phyloP scores from a whole-genome alignment of 2,113 vertebrate species.

The Ochotona curzoniae region DNA sequence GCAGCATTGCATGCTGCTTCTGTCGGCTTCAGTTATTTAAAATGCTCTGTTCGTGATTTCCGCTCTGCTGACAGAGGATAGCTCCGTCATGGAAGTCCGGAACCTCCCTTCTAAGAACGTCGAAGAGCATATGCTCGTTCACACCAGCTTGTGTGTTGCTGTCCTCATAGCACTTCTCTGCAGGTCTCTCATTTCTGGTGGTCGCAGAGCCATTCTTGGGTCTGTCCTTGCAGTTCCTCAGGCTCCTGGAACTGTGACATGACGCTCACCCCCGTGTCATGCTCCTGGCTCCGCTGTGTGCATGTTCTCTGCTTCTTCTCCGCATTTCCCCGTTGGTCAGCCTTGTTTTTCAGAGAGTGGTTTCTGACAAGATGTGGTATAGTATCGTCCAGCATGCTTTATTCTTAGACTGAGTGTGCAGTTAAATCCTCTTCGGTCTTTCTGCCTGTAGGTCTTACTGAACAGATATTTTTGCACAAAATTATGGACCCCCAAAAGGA shows the following conservation, averaged over 20 bases:
- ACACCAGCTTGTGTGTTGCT: neutral
- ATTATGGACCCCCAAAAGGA: neutral
- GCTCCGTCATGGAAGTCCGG: neutral
- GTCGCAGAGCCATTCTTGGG: neutral
- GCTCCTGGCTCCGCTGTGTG: neutral
- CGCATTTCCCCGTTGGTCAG: neutral
- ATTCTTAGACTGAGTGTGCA: neutral
- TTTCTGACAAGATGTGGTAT: neutral
- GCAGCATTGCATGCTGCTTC: neutral
- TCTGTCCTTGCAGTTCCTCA: no score
- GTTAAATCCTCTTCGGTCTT: conserved; percentile 11
- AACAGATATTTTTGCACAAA: neutral
- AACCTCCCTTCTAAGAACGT: neutral
- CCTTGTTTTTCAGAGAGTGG: neutral
- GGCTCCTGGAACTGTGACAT: neutral
- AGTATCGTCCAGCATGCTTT: neutral
- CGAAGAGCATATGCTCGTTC: neutral
- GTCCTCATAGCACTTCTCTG: no score
- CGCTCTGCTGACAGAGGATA: neutral
- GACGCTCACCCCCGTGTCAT: neutral
- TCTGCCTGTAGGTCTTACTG: neutral
- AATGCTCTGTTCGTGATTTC: neutral
- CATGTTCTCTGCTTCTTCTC: neutral
- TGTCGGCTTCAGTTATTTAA: neutral
- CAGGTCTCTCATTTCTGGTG: neutral